phyloP scores from a whole-genome alignment of 2,888 invertebrate genomes.

The Diaphora mendica region DNA sequence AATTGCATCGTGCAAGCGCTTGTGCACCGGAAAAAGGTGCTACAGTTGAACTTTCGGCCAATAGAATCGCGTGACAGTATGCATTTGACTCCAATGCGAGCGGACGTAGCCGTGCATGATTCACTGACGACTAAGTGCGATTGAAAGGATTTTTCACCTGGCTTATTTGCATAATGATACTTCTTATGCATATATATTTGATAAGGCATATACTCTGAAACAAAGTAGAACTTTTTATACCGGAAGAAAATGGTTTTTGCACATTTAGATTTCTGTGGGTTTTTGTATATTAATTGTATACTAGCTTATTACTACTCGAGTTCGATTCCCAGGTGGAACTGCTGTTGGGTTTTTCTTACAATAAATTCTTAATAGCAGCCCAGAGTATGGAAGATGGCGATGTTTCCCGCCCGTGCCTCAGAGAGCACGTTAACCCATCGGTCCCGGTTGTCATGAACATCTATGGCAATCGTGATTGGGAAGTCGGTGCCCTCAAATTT shows the following conservation, averaged over 20 bases:
- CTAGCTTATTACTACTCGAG: too few species aligned
- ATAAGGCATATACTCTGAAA: not conserved
- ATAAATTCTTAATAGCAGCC: too few species aligned
- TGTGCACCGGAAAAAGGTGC: conserved; percentile 78
- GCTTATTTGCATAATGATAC: conserved; percentile 24
- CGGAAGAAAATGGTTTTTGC: not conserved
- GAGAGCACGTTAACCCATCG: too few species aligned
- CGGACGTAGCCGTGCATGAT: conserved; percentile 63
- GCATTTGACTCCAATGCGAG: conserved; percentile 61
- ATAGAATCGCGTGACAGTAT: conserved; percentile 49
- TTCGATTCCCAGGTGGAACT: too few species aligned
- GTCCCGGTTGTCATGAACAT: too few species aligned
- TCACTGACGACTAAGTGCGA: conserved; percentile 45
- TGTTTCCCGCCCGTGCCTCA: too few species aligned
- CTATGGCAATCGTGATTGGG: too few species aligned
- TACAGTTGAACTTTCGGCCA: conserved; percentile 72
- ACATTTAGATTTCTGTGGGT: too few species aligned
- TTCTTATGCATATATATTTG: not conserved
- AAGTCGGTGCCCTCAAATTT: too few species aligned
- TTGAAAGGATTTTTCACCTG: conserved; percentile 35
- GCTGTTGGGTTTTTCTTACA: too few species aligned
- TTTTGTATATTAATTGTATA: too few species aligned
- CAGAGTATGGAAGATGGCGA: too few species aligned
- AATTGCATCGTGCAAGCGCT: conserved; percentile 32
- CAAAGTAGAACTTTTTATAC: not conserved